Base-by-base conservation (phyloP, 2,113 vertebrate species). In the Ia io region DNA sequence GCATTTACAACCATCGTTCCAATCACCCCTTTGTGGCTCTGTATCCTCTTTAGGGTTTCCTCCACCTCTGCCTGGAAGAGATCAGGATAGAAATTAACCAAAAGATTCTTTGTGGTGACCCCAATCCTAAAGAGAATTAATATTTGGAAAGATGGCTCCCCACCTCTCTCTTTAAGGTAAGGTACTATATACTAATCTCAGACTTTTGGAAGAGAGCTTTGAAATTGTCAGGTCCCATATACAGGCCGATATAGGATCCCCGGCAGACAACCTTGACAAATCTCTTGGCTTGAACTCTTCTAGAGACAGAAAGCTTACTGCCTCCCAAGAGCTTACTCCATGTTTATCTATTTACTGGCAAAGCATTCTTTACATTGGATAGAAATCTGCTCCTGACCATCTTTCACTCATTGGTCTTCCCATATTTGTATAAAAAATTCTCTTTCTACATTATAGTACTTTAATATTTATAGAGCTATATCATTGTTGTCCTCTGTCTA, bases 41-140 rank as follows among this genome's bases (percentile, higher is more conserved):
- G 98, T 61, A 99, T 99, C 88, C 99, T 99, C 97, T 98, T 99
- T 1, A 99, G 97, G 12, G 98, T 99, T 95, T 99, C 99, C 44
- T 99, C 99, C 78, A 99, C 98, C 89, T 99, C 98, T 78, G 98
- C 97, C 99, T 99, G 97, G 0, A 97, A 98, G 71, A 97, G 88
- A 98, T 77, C 12, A 77, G 51, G 47, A 96, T 28, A 18, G 10
- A 32, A 83, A n/a, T 85, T 85, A 95, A 53, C 37, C 32, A 42
- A 53, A 77, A 56, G 5, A 12, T 56, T 53, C 42, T 84, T 78
- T 40, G 6, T 69, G 35, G 70, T 74, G 63, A 61, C 18, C n/a
- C 16, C 25, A 23, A 4, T 51, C 32, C 28, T 67, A 67, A 53
- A 51, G 5, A 88, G 20, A 96, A 82, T 25, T 25, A 20, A 53